Conservation (phyloP, 1,140 invertebrate genomes). For the Drosophila subpulchrella region DNA sequence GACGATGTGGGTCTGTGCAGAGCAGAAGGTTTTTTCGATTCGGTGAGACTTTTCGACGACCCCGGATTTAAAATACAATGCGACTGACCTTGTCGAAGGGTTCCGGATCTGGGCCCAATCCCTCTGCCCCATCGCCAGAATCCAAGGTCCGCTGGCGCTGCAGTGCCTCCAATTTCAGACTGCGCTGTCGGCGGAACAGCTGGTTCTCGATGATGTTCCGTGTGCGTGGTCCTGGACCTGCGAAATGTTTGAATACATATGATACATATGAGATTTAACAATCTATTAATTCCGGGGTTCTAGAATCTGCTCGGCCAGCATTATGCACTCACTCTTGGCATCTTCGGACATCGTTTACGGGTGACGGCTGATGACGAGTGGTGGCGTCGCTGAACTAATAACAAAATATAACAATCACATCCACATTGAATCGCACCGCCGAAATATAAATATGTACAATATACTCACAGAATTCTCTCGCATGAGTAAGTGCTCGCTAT, state of each 20-base stretch:
- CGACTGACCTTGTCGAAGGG: slow-evolving; percentile 66
- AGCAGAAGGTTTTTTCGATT: background rate
- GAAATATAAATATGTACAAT: slow-evolving; percentile 5
- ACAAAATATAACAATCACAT: slow-evolving; percentile 69
- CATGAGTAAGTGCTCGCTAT: slow-evolving; percentile 8
- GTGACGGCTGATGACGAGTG: slow-evolving; percentile 31
- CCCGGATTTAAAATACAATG: background rate
- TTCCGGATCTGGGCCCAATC: slow-evolving; percentile 16
- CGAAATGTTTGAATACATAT: too few species aligned
- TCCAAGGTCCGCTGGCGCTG: slow-evolving; percentile 69
- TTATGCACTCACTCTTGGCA: slow-evolving; percentile 65
- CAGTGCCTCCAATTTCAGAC: slow-evolving; percentile 68
- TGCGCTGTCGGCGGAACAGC: slow-evolving; percentile 76
- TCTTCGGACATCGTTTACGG: slow-evolving; percentile 76
- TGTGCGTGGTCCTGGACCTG: slow-evolving; percentile 71
- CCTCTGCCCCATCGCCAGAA: slow-evolving; percentile 50
- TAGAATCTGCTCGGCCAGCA: background rate
- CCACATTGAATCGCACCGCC: slow-evolving; percentile 10
- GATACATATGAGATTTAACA: too few species aligned
- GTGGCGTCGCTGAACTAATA: slow-evolving; percentile 57
- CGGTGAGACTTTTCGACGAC: background rate
- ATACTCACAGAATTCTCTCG: slow-evolving; percentile 7
- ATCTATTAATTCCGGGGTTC: too few species aligned
- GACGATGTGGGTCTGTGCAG: slow-evolving; percentile 76
- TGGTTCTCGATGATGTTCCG: slow-evolving; percentile 80